These are phyloP conservation scores for Dascyllus trimaculatus DNA, from an alignment of 2,113 vertebrate species.

Conservation along the genomic window DNA sequence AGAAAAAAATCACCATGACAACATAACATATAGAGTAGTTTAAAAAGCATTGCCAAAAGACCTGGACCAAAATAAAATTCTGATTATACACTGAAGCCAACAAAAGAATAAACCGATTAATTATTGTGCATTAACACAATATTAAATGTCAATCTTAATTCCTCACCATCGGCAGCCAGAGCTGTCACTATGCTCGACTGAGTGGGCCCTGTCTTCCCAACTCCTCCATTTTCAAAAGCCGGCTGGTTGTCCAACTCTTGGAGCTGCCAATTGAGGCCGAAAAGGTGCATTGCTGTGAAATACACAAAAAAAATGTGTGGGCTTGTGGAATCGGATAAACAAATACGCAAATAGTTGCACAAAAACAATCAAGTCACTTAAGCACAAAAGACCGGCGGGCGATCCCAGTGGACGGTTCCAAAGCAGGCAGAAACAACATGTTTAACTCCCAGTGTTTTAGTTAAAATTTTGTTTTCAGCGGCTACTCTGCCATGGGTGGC, in stretches of 20 bases:
- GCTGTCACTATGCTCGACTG: conserved; percentile 90
- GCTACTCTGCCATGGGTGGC: conserved; percentile 34
- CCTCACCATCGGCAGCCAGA: conserved; percentile 91
- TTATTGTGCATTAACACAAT: not conserved
- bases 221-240: conserved; percentile 94
- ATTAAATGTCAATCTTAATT: conserved; percentile 34
- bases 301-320: conserved; percentile 67
- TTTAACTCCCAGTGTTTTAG: conserved; percentile 49
- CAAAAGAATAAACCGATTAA: conserved; percentile 16
- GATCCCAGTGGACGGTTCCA: conserved; percentile 37
- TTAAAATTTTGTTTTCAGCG: conserved; percentile 25
- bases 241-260: conserved; percentile 94
- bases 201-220: conserved; percentile 90
- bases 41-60: not conserved
- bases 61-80: not conserved
- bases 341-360: conserved; percentile 57
- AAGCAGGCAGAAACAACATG: conserved; percentile 31
- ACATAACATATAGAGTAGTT: not conserved
- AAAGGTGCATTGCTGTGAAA: conserved; percentile 95
- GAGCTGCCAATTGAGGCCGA: conserved; percentile 98
- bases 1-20: not conserved
- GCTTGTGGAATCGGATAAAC: conserved; percentile 63
- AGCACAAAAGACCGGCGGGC: conserved; percentile 61
- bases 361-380: conserved; percentile 67
- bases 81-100: not conserved